These are phyloP conservation scores for Xenopus tropicalis DNA, from an alignment of 2,113 vertebrate genomes.

Conservation along the genomic window UCB_Xtro_10.0 CM004447.2:80803501-80804000, in stretches of 20 bases:
- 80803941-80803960: too few relatives aligned
- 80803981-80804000: too few relatives aligned
- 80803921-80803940: too few relatives aligned
- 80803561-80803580: slow-evolving; percentile 31
- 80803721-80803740: neutral
- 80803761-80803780: slow-evolving; percentile 5
- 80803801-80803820: slow-evolving; percentile 9
- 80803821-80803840: neutral
- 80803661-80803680: slow-evolving; percentile 24
- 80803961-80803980: too few relatives aligned
- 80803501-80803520: slow-evolving; percentile 27
- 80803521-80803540: slow-evolving; percentile 39
- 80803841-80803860: neutral
- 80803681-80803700: slow-evolving; percentile 25
- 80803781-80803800: slow-evolving; percentile 1
- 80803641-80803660: slow-evolving; percentile 28
- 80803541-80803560: slow-evolving; percentile 33
- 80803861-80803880: too few relatives aligned
- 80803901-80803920: too few relatives aligned
- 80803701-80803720: neutral
- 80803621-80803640: slow-evolving; percentile 4
- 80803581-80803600: slow-evolving; percentile 14
- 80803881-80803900: too few relatives aligned
- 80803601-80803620: slow-evolving; percentile 18
- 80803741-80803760: neutral